Evolutionary conservation across 2,888 invertebrate species (phyloP).

Genomic region (Ophion ventricosus): DNA sequence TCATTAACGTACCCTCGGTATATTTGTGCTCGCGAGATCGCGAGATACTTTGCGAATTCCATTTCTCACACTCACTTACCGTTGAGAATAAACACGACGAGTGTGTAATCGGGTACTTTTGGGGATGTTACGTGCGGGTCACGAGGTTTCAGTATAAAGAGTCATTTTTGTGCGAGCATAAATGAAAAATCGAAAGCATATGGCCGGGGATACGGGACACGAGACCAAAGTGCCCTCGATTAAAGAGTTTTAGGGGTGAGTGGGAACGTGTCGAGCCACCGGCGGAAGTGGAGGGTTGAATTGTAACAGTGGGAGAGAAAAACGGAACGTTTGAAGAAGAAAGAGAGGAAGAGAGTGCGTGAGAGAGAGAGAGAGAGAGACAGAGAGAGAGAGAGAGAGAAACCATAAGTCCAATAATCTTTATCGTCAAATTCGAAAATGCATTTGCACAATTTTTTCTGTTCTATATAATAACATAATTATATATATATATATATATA

Average conservation of each 20-base stretch:
- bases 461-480: neutral
- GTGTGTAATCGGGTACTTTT: slow-evolving; percentile 71
- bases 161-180: slow-evolving; percentile 77
- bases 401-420: neutral
- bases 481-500: neutral
- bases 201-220: slow-evolving; percentile 75
- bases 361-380: neutral
- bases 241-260: slow-evolving; percentile 62
- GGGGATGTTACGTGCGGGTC: slow-evolving; percentile 76
- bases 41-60: neutral
- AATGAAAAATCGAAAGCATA: slow-evolving; percentile 74
- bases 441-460: neutral
- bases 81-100: neutral
- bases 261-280: slow-evolving; percentile 7
- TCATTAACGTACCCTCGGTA: neutral
- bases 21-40: neutral
- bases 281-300: slow-evolving; percentile 3
- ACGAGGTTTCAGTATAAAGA: slow-evolving; percentile 74
- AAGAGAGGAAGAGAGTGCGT: neutral
- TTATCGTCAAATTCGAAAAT: neutral
- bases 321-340: neutral
- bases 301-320: neutral
- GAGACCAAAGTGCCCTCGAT: slow-evolving; percentile 69
- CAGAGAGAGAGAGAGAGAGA: neutral
- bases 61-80: slow-evolving; percentile 31